Conservation (phyloP, 2,113 vertebrate genomes). For the Pseudolaguvia tuberculata region DNA sequence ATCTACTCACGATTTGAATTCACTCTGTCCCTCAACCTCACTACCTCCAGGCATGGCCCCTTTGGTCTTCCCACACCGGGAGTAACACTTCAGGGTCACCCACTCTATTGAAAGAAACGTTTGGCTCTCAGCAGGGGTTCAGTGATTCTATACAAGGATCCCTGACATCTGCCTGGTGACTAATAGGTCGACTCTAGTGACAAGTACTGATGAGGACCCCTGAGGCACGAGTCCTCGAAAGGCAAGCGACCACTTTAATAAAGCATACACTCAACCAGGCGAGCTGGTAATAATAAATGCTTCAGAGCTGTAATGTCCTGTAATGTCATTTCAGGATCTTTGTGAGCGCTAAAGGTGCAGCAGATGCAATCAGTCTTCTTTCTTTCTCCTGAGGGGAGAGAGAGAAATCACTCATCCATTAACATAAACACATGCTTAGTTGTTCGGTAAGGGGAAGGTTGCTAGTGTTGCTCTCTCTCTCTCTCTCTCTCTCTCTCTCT, state of each 20-base stretch:
- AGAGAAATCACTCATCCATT: conserved; percentile 28
- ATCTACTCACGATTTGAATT: neutral
- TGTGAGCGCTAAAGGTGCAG: conserved; percentile 8
- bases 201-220: conserved; percentile 71
- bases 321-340: conserved; percentile 44
- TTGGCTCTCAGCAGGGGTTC: conserved; percentile 58
- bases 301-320: neutral
- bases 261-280: conserved; percentile 24
- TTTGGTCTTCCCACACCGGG: conserved; percentile 43
- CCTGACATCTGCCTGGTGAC: conserved; percentile 68
- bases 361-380: conserved; percentile 40
- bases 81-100: conserved; percentile 34
- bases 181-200: conserved; percentile 66
- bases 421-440: conserved; percentile 25
- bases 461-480: neutral
- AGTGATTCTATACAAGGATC: conserved; percentile 66
- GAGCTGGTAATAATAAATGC: conserved; percentile 11
- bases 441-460: conserved; percentile 36
- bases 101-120: conserved; percentile 33
- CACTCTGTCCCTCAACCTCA: neutral
- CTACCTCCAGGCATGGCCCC: conserved; percentile 37
- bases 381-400: neutral
- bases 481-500: neutral
- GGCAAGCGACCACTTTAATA: conserved; percentile 48
- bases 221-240: conserved; percentile 50